Conservation (phyloP, 2,797 vertebrate genomes). For the Silurus aristotelis region DNA sequence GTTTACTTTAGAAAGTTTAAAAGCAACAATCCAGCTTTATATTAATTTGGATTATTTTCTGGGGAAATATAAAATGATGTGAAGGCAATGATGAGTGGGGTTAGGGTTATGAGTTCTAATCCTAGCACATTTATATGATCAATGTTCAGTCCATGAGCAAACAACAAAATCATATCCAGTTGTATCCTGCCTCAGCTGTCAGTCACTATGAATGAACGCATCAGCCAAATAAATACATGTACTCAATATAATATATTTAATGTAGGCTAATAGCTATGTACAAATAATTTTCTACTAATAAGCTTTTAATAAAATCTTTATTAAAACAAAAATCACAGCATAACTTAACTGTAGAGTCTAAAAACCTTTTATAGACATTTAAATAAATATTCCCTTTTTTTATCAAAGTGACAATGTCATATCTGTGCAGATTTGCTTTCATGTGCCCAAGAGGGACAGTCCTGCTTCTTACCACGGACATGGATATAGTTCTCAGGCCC, state of each 20-base stretch:
- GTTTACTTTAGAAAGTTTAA: neutral
- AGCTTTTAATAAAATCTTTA: neutral
- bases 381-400: slow-evolving; percentile 3
- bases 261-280: neutral
- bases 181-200: neutral
- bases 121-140: neutral
- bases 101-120: neutral
- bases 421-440: slow-evolving; percentile 34
- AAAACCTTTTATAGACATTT: neutral
- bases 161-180: neutral
- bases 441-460: slow-evolving; percentile 44
- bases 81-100: neutral
- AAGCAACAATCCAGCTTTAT: neutral
- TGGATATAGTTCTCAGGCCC: slow-evolving; percentile 36
- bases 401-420: slow-evolving; percentile 38
- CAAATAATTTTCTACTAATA: neutral
- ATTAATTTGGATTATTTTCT: neutral
- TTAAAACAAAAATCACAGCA: slow-evolving; percentile 11
- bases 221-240: neutral
- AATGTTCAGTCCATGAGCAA: neutral
- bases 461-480: slow-evolving; percentile 30
- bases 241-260: neutral
- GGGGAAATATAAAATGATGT: neutral
- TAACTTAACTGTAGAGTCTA: neutral
- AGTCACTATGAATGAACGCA: neutral